Conservation (phyloP, 1,140 invertebrate species). For the Atopsyche davidsoni region DNA sequence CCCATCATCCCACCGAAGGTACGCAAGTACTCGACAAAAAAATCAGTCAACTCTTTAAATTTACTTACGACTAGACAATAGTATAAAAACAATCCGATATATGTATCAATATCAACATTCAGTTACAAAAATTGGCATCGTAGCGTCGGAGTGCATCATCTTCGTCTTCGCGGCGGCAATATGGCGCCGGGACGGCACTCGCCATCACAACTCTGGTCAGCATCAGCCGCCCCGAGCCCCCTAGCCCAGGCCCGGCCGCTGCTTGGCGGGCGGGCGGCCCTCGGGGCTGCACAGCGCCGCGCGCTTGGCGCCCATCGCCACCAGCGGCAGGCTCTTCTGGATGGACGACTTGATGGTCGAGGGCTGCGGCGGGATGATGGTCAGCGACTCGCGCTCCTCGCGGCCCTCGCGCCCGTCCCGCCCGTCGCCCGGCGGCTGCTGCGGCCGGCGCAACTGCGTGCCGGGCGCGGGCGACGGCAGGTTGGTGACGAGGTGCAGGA, state of each 20-base stretch:
- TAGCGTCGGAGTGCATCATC: too few relatives aligned
- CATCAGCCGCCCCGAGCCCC: background rate
- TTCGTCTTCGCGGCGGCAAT: too few relatives aligned
- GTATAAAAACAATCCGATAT: too few relatives aligned
- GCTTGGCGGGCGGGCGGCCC: background rate
- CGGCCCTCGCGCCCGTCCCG: constrained; percentile 24
- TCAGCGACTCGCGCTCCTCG: constrained; percentile 39
- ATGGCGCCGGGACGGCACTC: too few relatives aligned
- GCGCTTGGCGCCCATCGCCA: constrained; percentile 6
- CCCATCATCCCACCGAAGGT: too few relatives aligned
- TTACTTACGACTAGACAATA: too few relatives aligned
- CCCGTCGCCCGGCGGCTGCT: constrained; percentile 28
- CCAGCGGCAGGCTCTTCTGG: constrained; percentile 33
- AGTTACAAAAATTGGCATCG: too few relatives aligned
- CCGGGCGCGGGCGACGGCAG: constrained; percentile 37
- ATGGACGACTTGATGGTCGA: constrained; percentile 39
- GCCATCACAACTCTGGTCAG: too few relatives aligned
- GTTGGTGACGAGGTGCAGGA: constrained; percentile 61
- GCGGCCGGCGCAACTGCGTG: constrained; percentile 8
- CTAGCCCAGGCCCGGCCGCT: background rate
- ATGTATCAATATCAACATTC: too few relatives aligned
- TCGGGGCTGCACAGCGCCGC: background rate
- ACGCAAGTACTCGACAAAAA: too few relatives aligned
- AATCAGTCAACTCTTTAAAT: too few relatives aligned
- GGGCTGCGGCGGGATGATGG: constrained; percentile 37